Base-by-base conservation (phyloP, 1,140 invertebrate species). In the Achroia grisella region DNA sequence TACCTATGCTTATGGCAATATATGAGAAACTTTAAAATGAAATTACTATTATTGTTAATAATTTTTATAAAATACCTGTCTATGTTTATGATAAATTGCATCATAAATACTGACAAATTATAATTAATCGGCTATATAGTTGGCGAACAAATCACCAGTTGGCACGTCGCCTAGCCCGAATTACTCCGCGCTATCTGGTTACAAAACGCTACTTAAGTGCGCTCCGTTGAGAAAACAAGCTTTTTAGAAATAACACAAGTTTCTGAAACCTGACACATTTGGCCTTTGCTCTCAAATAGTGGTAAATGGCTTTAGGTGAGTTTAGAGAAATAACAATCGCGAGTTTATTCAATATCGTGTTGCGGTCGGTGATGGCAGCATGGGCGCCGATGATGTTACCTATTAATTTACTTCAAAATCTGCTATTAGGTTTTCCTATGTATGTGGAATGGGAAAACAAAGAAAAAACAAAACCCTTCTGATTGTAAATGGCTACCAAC, bases 211-310 rank as follows among this genome's bases (percentile, higher is more conserved):
- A 62, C 69, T 80, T 83, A 83, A 83, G 69, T 53, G 73, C 70
- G 64, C 67, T 70, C 66, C 39, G 71, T 52, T 83, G 71, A 54
- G 65, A 83, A 81, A 81, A 83, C 77, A 83, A 63, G 62, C 67
- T 76, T 76, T 83, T 83, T 80, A 70, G 68, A 79, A 83, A 83
- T 81, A 79, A 70, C 72, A 69, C 62, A 45, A 45, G 39, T 44
- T 52, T 59, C 56, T 61, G 79, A 55, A 78, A 83, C 46, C 39
- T 42, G 65, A 81, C 27, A 43, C 61, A 47, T 15, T 46, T 64
- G 67, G 74, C 72, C 73, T 80, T 69, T 73, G 65, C 73, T 57
- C 75, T 61, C 57, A 61, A 69, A 76, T 65, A 72, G 73, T 73
- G 48, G 56, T 74, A 75, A 76, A 80, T 75, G 70, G 66, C 61